These are phyloP conservation scores for Trachurus trachurus DNA, from an alignment of 2,797 vertebrate genomes.

Conservation along the genomic window DNA sequence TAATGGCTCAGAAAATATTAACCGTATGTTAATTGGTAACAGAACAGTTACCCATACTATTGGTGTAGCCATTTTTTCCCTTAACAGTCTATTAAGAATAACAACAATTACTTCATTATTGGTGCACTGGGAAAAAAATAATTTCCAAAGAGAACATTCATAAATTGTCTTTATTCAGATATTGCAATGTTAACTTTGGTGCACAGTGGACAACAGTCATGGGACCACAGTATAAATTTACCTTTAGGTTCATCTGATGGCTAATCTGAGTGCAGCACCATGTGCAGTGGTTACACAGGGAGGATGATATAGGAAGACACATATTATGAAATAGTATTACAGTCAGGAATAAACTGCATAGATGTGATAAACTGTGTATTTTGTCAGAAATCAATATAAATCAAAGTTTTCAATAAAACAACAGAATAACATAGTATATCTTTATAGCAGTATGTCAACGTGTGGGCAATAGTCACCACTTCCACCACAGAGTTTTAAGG, in stretches of 20 bases:
- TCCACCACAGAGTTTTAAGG: neutral
- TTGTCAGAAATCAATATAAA: neutral
- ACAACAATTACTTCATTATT: too few relatives aligned
- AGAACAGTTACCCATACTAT: too few relatives aligned
- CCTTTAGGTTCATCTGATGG: neutral
- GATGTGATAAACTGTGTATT: conserved; percentile 8
- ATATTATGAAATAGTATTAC: neutral
- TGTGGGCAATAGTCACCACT: neutral
- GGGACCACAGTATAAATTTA: neutral
- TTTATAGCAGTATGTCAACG: neutral
- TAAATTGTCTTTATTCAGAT: conserved; percentile 26
- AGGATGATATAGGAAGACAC: neutral
- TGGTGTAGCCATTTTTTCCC: too few relatives aligned
- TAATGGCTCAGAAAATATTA: too few relatives aligned
- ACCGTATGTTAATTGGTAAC: too few relatives aligned
- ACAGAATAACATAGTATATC: neutral
- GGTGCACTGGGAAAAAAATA: neutral
- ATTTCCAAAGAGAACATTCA: neutral
- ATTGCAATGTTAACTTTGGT: conserved; percentile 15
- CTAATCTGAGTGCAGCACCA: conserved; percentile 4
- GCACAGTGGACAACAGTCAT: conserved; percentile 17
- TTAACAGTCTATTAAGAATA: too few relatives aligned
- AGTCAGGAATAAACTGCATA: conserved; percentile 43
- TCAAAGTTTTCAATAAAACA: neutral
- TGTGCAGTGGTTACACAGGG: neutral